phyloP scores from a whole-genome alignment of 2,113 vertebrate species.

The mouse (Mus musculus) region DNA sequence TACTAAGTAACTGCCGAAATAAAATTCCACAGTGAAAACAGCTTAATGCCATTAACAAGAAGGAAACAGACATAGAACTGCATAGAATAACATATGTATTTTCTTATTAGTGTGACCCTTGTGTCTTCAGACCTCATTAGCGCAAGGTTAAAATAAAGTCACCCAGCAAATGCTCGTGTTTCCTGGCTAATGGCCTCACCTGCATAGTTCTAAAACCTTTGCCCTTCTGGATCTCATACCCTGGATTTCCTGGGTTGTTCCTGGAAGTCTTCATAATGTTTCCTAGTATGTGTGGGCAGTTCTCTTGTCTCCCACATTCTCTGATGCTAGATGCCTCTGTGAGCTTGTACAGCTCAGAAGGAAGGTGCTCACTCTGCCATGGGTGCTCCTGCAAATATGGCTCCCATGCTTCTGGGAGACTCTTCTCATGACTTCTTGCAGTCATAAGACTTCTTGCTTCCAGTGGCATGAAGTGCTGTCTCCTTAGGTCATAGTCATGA shows the following conservation, averaged over 20 bases:
- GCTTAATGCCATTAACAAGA: constrained; percentile 56
- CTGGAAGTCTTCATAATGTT: neutral
- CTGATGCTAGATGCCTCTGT: neutral
- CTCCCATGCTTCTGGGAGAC: neutral
- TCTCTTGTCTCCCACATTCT: neutral
- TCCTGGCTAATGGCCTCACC: neutral
- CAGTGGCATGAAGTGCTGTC: neutral
- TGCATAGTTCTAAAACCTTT: neutral
- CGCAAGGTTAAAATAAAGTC: neutral
- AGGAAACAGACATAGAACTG: constrained; percentile 51
- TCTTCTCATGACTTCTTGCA: neutral
- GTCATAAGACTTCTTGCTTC: neutral
- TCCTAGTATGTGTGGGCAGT: neutral
- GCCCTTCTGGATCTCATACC: neutral
- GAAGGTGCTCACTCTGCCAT: neutral
- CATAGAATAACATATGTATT: neutral
- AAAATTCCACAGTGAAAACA: constrained; percentile 46
- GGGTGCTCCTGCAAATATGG: neutral
- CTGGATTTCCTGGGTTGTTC: neutral
- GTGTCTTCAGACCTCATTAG: constrained; percentile 18
- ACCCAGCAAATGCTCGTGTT: neutral
- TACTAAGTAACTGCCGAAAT: constrained; percentile 57
- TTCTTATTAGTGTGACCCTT: neutral
- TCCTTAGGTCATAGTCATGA: neutral
- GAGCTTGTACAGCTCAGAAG: neutral